Conservation (phyloP, 64 coral and sea anemone genomes). For the Actinia tenebrosa region DNA sequence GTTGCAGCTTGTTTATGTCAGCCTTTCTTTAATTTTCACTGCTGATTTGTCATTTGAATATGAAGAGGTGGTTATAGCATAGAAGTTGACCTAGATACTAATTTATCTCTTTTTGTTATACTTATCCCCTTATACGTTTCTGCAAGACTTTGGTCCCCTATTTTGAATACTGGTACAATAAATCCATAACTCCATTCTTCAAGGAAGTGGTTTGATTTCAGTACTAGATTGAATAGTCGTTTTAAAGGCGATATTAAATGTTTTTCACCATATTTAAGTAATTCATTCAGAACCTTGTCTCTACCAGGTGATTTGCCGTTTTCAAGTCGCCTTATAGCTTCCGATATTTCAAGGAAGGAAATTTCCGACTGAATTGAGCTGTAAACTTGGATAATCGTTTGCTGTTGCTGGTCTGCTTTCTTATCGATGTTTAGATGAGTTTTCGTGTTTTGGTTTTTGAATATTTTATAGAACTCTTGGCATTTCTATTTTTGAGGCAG, state of each 20-base stretch:
- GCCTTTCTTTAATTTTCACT: too few relatives aligned
- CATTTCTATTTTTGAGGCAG: background rate
- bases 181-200: conserved; percentile 24
- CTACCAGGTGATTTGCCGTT: background rate
- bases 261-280: conserved; percentile 25
- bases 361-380: too few relatives aligned
- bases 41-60: too few relatives aligned
- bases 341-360: too few relatives aligned
- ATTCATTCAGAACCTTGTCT: conserved; percentile 33
- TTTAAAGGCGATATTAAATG: background rate
- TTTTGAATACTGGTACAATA: conserved; percentile 32
- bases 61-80: too few relatives aligned
- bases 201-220: conserved; percentile 3
- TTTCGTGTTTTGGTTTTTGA: background rate
- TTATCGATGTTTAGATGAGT: background rate
- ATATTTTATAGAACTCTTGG: background rate
- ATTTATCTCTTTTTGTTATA: too few relatives aligned
- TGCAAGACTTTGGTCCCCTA: background rate
- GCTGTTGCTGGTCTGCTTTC: too few relatives aligned
- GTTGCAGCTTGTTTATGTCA: too few relatives aligned
- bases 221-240: conserved; percentile 14
- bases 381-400: too few relatives aligned
- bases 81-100: too few relatives aligned
- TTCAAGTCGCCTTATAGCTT: too few relatives aligned
- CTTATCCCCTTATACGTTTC: conserved; percentile 27